A percentile compares a stretch with the other conserved stretches of the same genome.
Evolutionary conservation across 2,888 invertebrate species (phyloP).

Genomic region (Drymonia ruficornis): DNA sequence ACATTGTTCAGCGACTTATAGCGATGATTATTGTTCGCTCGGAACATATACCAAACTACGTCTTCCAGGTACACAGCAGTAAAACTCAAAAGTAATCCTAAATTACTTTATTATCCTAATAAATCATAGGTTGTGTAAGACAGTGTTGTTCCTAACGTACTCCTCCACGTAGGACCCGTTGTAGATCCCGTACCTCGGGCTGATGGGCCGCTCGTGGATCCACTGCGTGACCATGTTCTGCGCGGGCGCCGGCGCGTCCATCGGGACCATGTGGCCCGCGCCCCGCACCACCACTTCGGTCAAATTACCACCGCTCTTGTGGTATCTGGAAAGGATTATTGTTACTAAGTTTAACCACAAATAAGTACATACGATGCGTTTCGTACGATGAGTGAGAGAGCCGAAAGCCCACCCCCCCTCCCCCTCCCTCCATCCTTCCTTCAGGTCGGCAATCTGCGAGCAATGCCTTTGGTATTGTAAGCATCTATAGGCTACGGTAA

Average conservation of each 20-base stretch:
- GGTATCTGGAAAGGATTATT: conserved; percentile 67
- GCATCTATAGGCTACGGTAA: too few relatives aligned
- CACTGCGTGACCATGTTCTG: conserved; percentile 84
- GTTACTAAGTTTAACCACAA: too few relatives aligned
- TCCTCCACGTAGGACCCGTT: conserved; percentile 30
- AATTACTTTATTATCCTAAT: conserved; percentile 10
- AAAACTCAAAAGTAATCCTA: neutral
- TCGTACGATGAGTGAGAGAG: too few relatives aligned
- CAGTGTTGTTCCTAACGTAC: conserved; percentile 38
- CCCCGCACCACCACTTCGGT: conserved; percentile 85
- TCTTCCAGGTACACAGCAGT: too few relatives aligned
- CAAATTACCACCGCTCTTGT: conserved; percentile 79
- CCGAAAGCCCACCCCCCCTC: too few relatives aligned
- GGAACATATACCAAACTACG: too few relatives aligned
- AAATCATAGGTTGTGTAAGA: conserved; percentile 27
- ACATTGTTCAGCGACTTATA: too few relatives aligned
- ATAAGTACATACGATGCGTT: too few relatives aligned
- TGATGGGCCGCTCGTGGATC: conserved; percentile 58
- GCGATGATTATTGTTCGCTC: too few relatives aligned
- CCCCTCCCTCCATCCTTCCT: too few relatives aligned
- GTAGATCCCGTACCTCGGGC: conserved; percentile 21
- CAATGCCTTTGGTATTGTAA: too few relatives aligned
- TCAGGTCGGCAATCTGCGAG: too few relatives aligned
- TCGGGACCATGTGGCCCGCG: conserved; percentile 87
- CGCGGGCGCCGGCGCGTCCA: conserved; percentile 83